These are phyloP conservation scores for Sthenelais limicola DNA, from an alignment of 2,888 invertebrate species.

Conservation along the genomic window DNA sequence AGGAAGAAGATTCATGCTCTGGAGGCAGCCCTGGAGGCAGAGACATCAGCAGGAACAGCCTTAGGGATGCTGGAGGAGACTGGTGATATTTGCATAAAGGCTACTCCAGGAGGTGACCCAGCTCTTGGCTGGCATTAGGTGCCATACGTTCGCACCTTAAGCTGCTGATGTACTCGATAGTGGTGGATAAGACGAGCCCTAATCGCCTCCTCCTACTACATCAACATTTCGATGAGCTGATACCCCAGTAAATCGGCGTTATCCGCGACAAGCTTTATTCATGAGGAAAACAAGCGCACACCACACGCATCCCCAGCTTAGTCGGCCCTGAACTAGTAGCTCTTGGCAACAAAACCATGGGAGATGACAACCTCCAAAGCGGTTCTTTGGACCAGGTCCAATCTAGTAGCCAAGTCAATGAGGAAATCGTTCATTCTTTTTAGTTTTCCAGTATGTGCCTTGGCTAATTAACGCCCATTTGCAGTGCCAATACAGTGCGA, in stretches of 20 bases:
- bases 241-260: background rate
- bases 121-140: background rate
- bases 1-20: background rate
- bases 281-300: background rate
- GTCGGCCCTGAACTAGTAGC: background rate
- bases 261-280: background rate
- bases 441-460: slow-evolving; percentile 14
- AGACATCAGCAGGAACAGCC: background rate
- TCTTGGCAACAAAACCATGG: too few species aligned
- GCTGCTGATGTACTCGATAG: slow-evolving; percentile 7
- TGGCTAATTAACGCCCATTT: slow-evolving; percentile 19
- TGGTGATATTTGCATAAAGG: slow-evolving; percentile 17
- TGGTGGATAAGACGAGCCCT: background rate
- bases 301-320: background rate
- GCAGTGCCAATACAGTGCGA: slow-evolving; percentile 2
- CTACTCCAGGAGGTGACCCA: background rate
- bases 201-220: too few species aligned
- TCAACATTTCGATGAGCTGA: too few species aligned
- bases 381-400: too few species aligned
- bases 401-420: too few species aligned
- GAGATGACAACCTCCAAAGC: too few species aligned
- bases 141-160: slow-evolving; percentile 20
- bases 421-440: too few species aligned
- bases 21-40: slow-evolving; percentile 5
- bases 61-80: background rate